Conservation (phyloP, 2,797 vertebrate genomes). For the Nyctalus aviator region DNA sequence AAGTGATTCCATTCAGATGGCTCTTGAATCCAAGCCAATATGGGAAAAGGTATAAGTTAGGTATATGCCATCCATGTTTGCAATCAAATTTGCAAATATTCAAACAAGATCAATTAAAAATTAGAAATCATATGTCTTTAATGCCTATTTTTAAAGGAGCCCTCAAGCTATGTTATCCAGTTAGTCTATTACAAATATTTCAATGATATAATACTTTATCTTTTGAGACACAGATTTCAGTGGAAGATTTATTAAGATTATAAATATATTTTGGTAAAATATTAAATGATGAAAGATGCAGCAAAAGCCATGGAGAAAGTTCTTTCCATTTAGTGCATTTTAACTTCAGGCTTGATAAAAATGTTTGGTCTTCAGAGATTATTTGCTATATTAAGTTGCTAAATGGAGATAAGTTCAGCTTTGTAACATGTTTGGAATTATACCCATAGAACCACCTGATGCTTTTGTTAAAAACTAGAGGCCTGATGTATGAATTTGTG, state of each 20-base stretch:
- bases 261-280: constrained; percentile 58
- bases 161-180: not conserved
- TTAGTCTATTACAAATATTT: not conserved
- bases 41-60: not conserved
- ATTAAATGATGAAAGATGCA: constrained; percentile 52
- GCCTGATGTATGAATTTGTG: no score
- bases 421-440: not conserved
- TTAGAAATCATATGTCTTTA: not conserved
- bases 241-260: not conserved
- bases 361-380: not conserved
- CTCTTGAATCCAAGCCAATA: not conserved
- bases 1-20: not conserved
- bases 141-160: not conserved
- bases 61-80: not conserved
- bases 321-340: constrained; percentile 43
- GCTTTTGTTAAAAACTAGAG: not conserved
- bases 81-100: constrained; percentile 9
- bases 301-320: not conserved
- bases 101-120: constrained; percentile 15
- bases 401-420: not conserved
- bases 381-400: constrained; percentile 41
- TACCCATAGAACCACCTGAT: not conserved
- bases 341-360: constrained; percentile 66
- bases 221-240: not conserved
- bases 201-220: not conserved